Conservation (phyloP, 2,888 invertebrate genomes). For the Strigamia transsilvanica region DNA sequence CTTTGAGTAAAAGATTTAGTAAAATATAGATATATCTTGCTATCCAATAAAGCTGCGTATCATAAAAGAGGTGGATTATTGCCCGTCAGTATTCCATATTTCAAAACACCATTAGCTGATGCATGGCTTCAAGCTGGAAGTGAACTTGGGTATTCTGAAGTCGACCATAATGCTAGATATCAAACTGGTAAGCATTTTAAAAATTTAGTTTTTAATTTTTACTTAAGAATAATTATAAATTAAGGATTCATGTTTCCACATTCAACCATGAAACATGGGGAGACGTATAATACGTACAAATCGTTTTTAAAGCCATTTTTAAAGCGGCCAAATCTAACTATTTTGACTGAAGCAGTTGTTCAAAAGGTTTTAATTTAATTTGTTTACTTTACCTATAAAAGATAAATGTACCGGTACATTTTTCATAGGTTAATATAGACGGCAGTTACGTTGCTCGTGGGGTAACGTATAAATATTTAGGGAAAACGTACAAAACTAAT, state of each 20-base stretch:
- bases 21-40: too few species aligned
- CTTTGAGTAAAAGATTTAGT: too few species aligned
- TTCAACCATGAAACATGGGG: constrained; percentile 51
- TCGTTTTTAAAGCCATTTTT: constrained; percentile 36
- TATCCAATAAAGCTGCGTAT: constrained; percentile 53
- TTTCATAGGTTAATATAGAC: background rate
- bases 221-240: too few species aligned
- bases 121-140: constrained; percentile 67
- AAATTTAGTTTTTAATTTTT: background rate
- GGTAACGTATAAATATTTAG: background rate
- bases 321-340: background rate
- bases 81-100: constrained; percentile 58
- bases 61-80: constrained; percentile 61
- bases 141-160: constrained; percentile 69
- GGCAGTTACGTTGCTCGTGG: background rate
- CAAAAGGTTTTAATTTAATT: background rate
- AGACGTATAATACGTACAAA: constrained; percentile 43
- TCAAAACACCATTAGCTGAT: constrained; percentile 59
- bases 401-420: background rate
- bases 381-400: background rate
- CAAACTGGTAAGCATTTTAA: constrained; percentile 60
- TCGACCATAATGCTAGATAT: constrained; percentile 66
- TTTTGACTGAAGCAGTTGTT: constrained; percentile 41
- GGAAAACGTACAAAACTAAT: background rate
- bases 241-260: constrained; percentile 52